A percentile compares a stretch with the other conserved stretches of the same genome.
These are phyloP conservation scores for Vannuccia rotundouncinata DNA, from an alignment of 2,888 invertebrate genomes.

Conservation along the genomic window DNA sequence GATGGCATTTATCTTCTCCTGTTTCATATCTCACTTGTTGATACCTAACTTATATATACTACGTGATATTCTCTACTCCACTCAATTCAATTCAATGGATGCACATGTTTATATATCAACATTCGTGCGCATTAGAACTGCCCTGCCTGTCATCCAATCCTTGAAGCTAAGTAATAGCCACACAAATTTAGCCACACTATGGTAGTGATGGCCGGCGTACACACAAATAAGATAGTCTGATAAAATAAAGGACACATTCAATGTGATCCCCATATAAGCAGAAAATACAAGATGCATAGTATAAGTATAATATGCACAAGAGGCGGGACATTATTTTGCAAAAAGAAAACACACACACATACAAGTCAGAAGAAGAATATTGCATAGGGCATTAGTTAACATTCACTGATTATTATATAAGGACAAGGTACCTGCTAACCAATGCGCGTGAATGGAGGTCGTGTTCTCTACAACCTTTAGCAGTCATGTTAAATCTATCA, in stretches of 20 bases:
- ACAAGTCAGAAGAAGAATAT: neutral
- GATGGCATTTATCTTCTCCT: neutral
- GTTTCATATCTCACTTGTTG: no score
- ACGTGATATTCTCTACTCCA: no score
- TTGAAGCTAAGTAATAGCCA: neutral
- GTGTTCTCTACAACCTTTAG: neutral
- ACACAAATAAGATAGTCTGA: constrained; percentile 16
- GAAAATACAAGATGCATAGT: neutral
- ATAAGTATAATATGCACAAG: neutral
- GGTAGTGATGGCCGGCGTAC: neutral
- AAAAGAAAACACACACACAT: neutral
- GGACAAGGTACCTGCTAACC: constrained; percentile 3
- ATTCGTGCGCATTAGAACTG: neutral
- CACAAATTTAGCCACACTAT: no score
- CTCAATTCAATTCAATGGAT: neutral
- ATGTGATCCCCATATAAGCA: neutral
- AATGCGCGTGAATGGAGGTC: neutral
- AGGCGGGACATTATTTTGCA: neutral
- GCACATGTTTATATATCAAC: constrained; percentile 1
- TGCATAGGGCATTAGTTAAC: neutral
- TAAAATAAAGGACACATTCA: constrained; percentile 16
- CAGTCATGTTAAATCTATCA: neutral
- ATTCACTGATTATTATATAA: neutral
- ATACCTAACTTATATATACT: no score
- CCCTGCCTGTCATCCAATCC: neutral